Evolutionary conservation across 2,888 invertebrate genomes (phyloP).

Genomic region (Noctua pronuba): DNA sequence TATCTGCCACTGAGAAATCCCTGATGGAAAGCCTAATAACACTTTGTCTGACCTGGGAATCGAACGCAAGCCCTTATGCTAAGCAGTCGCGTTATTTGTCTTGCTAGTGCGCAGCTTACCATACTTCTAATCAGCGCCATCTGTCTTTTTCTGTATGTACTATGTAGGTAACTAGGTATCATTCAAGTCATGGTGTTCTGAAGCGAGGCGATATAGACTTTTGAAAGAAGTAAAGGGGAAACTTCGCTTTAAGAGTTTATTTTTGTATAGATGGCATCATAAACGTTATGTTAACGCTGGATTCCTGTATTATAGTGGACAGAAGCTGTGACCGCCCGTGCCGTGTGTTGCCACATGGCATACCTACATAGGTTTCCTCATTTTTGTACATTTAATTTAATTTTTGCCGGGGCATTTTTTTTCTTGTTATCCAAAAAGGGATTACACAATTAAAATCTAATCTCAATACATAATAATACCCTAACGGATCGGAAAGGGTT

Average conservation of each 20-base stretch:
- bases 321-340: no score
- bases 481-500: no score
- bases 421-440: no score
- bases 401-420: no score
- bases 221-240: neutral
- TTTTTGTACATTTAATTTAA: no score
- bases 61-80: neutral
- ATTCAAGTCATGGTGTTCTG: neutral
- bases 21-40: neutral
- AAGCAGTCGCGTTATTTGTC: neutral
- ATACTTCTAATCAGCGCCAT: neutral
- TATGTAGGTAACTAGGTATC: neutral
- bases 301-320: neutral
- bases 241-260: neutral
- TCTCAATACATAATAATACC: no score
- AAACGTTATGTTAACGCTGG: neutral
- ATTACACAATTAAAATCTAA: no score
- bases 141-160: neutral
- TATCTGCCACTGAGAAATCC: neutral
- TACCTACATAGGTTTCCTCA: no score
- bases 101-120: neutral
- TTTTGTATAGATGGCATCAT: slow-evolving; percentile 4
- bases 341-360: no score
- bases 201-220: neutral
- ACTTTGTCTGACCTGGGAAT: neutral